Evolutionary conservation across 2,113 vertebrate genomes (phyloP).

Genomic region (Xenus cinereus): DNA sequence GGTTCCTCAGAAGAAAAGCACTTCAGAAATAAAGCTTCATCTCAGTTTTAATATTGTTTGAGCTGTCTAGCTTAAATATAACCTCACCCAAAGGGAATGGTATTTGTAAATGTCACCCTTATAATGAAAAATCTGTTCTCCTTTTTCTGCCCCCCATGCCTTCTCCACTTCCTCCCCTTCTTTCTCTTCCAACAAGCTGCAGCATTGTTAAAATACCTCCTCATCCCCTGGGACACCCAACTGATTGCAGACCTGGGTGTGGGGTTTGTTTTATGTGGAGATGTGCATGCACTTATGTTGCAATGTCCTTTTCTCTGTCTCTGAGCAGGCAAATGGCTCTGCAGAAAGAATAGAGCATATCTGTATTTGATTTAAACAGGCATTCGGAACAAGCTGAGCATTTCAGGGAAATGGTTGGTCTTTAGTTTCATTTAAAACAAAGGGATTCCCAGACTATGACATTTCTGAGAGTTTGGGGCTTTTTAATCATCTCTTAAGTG

Average conservation of each 20-base stretch:
- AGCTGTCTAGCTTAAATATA: not conserved
- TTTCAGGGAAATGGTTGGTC: not conserved
- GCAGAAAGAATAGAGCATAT: not conserved
- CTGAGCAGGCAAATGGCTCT: not conserved
- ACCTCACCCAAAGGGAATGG: not conserved
- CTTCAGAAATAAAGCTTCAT: slow-evolving; percentile 4
- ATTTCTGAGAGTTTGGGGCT: not conserved
- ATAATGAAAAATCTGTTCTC: slow-evolving; percentile 24
- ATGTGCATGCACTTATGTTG: not conserved
- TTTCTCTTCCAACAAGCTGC: not conserved
- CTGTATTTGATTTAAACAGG: slow-evolving; percentile 31
- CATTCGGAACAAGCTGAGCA: not conserved
- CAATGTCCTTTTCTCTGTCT: not conserved
- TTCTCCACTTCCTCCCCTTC: not conserved
- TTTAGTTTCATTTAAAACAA: slow-evolving; percentile 16
- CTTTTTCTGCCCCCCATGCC: not conserved
- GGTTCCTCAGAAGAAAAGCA: not conserved
- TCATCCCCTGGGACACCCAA: not conserved
- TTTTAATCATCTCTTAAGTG: not conserved
- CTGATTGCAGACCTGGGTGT: not conserved
- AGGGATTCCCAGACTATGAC: not conserved
- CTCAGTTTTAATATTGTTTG: slow-evolving; percentile 6
- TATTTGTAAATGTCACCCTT: slow-evolving; percentile 49
- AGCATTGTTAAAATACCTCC: not conserved
- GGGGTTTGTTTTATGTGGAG: not conserved